Percentiles rank a stretch among this genome's conserved stretches.
Conservation (phyloP, 2,888 invertebrate species). For the Caradrina kadenii region DNA sequence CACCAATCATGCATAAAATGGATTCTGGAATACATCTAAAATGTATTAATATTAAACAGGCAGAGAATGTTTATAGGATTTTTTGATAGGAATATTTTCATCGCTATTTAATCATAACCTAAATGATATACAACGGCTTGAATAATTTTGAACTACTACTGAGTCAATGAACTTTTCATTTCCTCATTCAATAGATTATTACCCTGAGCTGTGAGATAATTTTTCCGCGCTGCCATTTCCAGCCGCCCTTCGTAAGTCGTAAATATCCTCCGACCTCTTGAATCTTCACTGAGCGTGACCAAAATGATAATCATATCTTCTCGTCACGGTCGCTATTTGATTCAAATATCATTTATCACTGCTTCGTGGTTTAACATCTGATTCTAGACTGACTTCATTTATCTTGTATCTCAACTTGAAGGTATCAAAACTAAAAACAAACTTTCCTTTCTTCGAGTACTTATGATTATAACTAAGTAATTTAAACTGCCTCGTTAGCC, state of each 20-base stretch:
- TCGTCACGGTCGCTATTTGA: conserved; percentile 52
- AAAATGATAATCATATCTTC: conserved; percentile 58
- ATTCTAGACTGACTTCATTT: conserved; percentile 38
- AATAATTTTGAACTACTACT: neutral
- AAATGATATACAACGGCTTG: conserved; percentile 18
- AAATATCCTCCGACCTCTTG: conserved; percentile 59
- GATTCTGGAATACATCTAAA: conserved; percentile 52
- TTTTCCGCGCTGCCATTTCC: conserved; percentile 28
- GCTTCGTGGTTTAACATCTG: conserved; percentile 33
- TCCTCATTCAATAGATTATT: conserved; percentile 41
- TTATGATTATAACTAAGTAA: no score
- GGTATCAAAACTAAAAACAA: conserved; percentile 48
- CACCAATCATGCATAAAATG: conserved; percentile 55
- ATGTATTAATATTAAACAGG: conserved; percentile 54
- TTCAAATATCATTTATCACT: conserved; percentile 55
- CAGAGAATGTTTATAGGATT: conserved; percentile 36
- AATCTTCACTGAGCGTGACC: conserved; percentile 60
- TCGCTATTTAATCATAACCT: neutral
- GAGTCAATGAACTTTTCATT: conserved; percentile 32
- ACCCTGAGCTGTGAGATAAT: conserved; percentile 34
- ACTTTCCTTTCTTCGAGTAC: conserved; percentile 29
- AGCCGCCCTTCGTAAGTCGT: conserved; percentile 52
- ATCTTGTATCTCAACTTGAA: conserved; percentile 45
- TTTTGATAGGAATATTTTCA: conserved; percentile 38
- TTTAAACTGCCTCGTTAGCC: no score